Base-by-base conservation (phyloP, 2,888 invertebrate genomes). In the Archips xylosteana region DNA sequence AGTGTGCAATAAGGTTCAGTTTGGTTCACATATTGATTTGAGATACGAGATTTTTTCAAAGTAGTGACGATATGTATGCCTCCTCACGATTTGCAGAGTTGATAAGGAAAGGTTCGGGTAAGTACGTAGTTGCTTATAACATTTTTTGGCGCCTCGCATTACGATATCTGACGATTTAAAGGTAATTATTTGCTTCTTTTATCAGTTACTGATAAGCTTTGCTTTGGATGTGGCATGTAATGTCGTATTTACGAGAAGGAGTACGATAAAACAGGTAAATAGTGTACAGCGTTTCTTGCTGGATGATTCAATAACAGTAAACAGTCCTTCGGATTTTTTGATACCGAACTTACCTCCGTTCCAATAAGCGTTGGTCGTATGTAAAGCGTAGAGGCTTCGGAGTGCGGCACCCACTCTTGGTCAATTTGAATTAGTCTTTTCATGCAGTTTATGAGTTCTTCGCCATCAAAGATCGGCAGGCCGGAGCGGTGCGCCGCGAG, bases 381-480 rank as follows among this genome's bases (percentile, higher is more conserved):
- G 87, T 99, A 99, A 54, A 99, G 95, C 81, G 99, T 98, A 81
- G 98, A 97, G 54, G 97, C 95, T 83, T 97, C 97, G 10, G 97
- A 96, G 88, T 98, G 97, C 8, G 99, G 99, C 9, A 99, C 99
- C 99, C 99, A 99, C 91, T 99, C 99, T 84, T 98, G 97, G 88
- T 99, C 99, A 77, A 99, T 96, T 83, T 97, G 96, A 71, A 99
- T 95, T 76, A 99, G 95, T 82, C 98, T 96, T 80, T 96, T 95
- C 60, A 99, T 93, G 86, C 99, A 98, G 83, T 97, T 96, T 71
- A 98, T 95, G 77, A 99, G 94, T 90, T 99, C 99, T 5, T 96
- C 94, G 0, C 97, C 96, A 85, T 98, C 97, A 90, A 99, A 99
- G 68, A 96, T 96, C 23, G 99, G 99, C 76, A 99, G 92, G 36